Base-by-base conservation (phyloP, 1,140 invertebrate genomes). In the Anoplolepis gracilipes region DNA sequence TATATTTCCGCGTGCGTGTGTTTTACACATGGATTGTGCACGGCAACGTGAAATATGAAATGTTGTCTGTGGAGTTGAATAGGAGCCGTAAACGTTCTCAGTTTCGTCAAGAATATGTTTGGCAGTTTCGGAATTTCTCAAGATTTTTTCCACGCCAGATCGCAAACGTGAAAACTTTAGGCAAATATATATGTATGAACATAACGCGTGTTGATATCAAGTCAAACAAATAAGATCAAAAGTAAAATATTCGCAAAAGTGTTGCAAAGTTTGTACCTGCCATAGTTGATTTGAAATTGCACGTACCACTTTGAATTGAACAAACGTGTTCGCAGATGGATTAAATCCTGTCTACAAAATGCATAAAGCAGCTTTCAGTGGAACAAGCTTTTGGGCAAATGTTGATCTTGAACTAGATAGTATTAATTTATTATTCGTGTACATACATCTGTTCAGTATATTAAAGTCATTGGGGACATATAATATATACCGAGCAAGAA, bases 261-360 rank as follows among this genome's bases (percentile, higher is more conserved):
- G 30, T 16, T 69, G 42, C 3, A 36, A 25, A 28, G 22, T 69
- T 79, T 55, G 46, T 55, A 79, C 25, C 22, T 53, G 22, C 8
- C 28, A 69, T 53, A 22, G 3, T 65, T 69, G 22, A 55, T 79
- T 79, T 49, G 46, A 28, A 6, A 36, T n/a, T 36, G 33, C 33
- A 36, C 33, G 3, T 36, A 36, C 33, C 33, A 36, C 6, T 79
- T 79, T 49, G 33, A 28, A 39, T 67, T 79, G 76, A 39, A 79
- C 33, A 6, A 10, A 49, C 64, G 46, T 25, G n/a, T 62, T 3
- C 22, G 39, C 25, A 69, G 62, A 28, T 55, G 16, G 61, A 79
- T 79, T 69, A 79, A 79, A 69, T 69, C 55, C 25, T 22, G 7
- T 28, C 42, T 69, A 25, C 30, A 46, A 79, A 79, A 69, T 78